Evolutionary conservation across 2,113 vertebrate species (phyloP), one percentile per base, ranked within the genome.

Genomic region (Podocnemis expansa): DNA sequence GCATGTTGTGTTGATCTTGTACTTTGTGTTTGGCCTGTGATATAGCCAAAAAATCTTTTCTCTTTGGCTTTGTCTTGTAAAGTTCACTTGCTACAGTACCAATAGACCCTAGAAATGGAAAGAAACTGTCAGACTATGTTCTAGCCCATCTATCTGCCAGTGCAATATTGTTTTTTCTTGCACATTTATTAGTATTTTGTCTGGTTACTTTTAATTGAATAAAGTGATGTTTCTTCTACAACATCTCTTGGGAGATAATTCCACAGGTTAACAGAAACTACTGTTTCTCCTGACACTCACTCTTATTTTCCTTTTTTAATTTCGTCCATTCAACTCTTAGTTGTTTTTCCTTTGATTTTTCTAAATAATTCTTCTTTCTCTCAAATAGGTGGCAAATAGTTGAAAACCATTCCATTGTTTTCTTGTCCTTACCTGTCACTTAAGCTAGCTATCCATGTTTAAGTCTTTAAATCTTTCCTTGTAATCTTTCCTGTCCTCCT

Each of bases 391-490:
- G 84, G 93, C 73, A 49, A 5, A 8, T 45, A 34, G 84, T 94
- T 87, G 75, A 88, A 56, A 83, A 80, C 9, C 56, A 4, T 5
- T 92, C 24, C 55, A 89, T 85, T 88, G 12, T 83, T 92, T 82
- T 25, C 51, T 47, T 67, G 55, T 51, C 79, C 73, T 27, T 82
- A n/a, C 31, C 86, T 67, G 12, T 78, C 41, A 86, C 45, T 89
- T 80, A 80, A 86, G 82, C 75, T 89, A 89, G 79, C 43, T 80
- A 29, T 6, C 84, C 0, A 0, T 93, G 92, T 78, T 75, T 55
- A 96, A 93, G 54, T 45, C 51, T 92, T 91, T 88, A 78, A 16
- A 21, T 78, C 92, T 79, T 84, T 91, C 49, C 79, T 84, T 10
- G 7, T 85, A 89, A 49, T 67, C 22, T 78, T 79, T 86, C n/a